Conservation (phyloP, 2,888 invertebrate species). For the Graphium colonna region DNA sequence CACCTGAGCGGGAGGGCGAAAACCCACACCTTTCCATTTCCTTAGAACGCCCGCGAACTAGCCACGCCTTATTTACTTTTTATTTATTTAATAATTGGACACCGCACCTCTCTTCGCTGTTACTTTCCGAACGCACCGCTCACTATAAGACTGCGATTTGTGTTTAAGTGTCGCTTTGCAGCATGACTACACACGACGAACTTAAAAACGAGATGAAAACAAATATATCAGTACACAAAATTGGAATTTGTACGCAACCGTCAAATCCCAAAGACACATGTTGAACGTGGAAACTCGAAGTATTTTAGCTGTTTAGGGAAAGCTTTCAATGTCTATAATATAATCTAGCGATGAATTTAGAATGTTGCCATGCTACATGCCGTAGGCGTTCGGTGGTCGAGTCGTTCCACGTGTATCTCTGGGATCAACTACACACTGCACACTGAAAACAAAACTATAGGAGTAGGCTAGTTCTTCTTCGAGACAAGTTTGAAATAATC, state of each 20-base stretch:
- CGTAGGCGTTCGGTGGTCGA: conserved; percentile 33
- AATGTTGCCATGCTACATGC: conserved; percentile 28
- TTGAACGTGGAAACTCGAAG: conserved; percentile 31
- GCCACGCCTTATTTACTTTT: conserved; percentile 8
- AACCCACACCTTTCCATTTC: neutral
- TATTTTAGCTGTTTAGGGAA: conserved; percentile 32
- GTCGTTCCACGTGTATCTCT: conserved; percentile 28
- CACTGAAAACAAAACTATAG: conserved; percentile 25
- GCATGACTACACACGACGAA: neutral
- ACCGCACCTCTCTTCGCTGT: conserved; percentile 38
- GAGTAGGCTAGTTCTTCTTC: conserved; percentile 30
- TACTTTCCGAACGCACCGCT: conserved; percentile 34
- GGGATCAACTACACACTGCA: conserved; percentile 35
- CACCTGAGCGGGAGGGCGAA: neutral
- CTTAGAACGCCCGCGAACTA: conserved; percentile 10
- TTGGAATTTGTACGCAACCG: conserved; percentile 22
- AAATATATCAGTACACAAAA: conserved; percentile 17
- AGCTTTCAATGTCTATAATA: conserved; percentile 41
- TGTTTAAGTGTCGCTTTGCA: neutral
- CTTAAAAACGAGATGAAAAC: neutral
- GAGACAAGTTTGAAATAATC: neutral
- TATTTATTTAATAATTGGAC: conserved; percentile 20
- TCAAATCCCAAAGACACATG: conserved; percentile 27
- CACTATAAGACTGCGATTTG: conserved; percentile 31
- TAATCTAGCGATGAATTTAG: conserved; percentile 35